Evolutionary conservation across 2,888 invertebrate species (phyloP).

Genomic region (Euspilapteryx auroguttella): DNA sequence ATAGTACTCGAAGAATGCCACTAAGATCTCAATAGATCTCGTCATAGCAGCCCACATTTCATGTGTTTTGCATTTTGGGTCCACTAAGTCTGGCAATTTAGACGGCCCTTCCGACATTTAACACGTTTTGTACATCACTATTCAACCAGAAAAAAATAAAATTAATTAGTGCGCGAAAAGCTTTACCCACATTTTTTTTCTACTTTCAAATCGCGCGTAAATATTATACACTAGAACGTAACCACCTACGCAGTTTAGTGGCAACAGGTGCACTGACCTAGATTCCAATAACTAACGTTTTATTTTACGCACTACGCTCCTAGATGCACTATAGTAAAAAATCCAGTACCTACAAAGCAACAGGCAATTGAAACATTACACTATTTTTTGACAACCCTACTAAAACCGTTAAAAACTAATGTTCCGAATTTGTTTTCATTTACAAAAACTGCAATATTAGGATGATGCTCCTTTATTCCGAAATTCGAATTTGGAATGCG

Average conservation of each 20-base stretch:
- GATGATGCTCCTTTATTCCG: too few species aligned
- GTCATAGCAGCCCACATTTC: slow-evolving; percentile 83
- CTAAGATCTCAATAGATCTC: slow-evolving; percentile 77
- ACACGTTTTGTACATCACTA: slow-evolving; percentile 11
- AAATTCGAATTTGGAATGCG: slow-evolving; percentile 14
- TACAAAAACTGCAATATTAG: slow-evolving; percentile 1
- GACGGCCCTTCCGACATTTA: slow-evolving; percentile 47
- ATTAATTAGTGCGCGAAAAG: too few species aligned
- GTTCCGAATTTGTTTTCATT: neutral
- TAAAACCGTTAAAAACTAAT: neutral
- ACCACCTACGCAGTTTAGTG: slow-evolving; percentile 16
- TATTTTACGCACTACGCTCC: neutral
- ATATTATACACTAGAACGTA: slow-evolving; percentile 8
- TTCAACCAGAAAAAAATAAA: too few species aligned
- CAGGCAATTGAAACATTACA: neutral
- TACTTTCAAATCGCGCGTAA: neutral
- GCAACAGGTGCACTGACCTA: slow-evolving; percentile 23
- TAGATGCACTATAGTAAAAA: neutral
- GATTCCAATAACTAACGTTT: slow-evolving; percentile 6
- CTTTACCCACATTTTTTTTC: neutral
- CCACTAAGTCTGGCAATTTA: slow-evolving; percentile 21
- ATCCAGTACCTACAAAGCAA: too few species aligned
- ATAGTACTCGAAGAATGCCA: slow-evolving; percentile 83
- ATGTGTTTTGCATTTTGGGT: slow-evolving; percentile 55
- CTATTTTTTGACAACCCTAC: neutral